Evolutionary conservation across 2,797 vertebrate species (phyloP).

Genomic region (Lepidocolaptes lacrymiger): DNA sequence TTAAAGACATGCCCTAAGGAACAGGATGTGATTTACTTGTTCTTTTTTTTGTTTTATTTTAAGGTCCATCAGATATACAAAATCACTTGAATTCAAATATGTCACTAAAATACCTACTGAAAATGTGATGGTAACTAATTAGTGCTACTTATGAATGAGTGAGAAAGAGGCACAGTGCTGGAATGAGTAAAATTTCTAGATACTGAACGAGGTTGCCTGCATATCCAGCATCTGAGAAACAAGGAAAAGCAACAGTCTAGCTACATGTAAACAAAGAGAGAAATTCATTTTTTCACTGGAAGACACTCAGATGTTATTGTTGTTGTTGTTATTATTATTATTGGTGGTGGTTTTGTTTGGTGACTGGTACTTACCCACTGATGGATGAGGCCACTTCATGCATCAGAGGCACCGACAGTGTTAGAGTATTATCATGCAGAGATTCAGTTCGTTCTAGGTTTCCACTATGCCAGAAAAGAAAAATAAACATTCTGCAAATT

Average conservation of each 20-base stretch:
- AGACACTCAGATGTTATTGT: not conserved
- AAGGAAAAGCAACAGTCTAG: not conserved
- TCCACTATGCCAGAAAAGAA: constrained; percentile 79
- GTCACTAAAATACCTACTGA: not conserved
- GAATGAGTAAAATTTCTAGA: not conserved
- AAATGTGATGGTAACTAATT: not conserved
- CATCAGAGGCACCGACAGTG: constrained; percentile 86
- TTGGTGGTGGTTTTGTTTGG: not conserved
- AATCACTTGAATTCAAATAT: not conserved
- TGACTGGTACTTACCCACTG: constrained; percentile 84
- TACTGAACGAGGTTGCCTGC: constrained; percentile 9
- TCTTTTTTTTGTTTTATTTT: not conserved
- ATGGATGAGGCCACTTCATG: constrained; percentile 95
- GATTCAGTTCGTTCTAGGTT: constrained; percentile 86
- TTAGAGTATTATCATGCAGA: constrained; percentile 88
- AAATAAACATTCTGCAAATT: not conserved
- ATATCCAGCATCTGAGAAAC: constrained; percentile 26
- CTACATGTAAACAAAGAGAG: not conserved
- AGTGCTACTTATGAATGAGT: not conserved
- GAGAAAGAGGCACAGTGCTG: not conserved
- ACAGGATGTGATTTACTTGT: not conserved
- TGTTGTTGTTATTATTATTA: not conserved
- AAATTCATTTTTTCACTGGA: not conserved
- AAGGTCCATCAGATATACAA: not conserved
- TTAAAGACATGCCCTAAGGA: not conserved